Evolutionary conservation across 2,113 vertebrate genomes (phyloP).

Genomic region (Xenotilapia flavipinnis): DNA sequence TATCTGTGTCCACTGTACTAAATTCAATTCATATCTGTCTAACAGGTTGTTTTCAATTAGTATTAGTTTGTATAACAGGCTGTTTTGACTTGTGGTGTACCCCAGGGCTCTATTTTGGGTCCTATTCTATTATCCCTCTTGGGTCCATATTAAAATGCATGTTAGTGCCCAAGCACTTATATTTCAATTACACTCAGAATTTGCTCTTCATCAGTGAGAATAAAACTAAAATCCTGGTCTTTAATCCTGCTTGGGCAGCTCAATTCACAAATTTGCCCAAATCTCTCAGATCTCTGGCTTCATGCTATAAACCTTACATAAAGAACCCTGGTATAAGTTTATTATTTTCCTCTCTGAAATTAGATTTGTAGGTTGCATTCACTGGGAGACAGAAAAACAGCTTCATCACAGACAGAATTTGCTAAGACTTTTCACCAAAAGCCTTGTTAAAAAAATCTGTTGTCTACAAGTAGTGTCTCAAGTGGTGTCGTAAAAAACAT

Average conservation of each 20-base stretch:
- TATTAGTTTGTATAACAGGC: neutral
- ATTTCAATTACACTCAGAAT: neutral
- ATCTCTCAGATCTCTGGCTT: neutral
- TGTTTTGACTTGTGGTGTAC: neutral
- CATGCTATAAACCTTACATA: neutral
- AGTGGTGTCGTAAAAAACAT: neutral
- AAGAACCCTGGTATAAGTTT: neutral
- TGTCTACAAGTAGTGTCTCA: neutral
- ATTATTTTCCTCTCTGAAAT: neutral
- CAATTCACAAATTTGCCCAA: neutral
- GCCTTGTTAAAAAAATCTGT: accelerated
- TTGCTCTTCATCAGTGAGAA: neutral
- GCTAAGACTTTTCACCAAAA: neutral
- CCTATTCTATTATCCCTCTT: neutral
- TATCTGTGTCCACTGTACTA: neutral
- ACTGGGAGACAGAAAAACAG: neutral
- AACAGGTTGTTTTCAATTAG: neutral
- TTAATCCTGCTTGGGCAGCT: neutral
- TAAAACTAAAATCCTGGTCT: neutral
- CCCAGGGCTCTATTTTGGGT: neutral
- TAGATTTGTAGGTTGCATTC: neutral
- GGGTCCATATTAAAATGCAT: neutral
- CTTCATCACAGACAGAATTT: neutral
- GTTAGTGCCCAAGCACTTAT: neutral
- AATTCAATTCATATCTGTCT: neutral